phyloP scores from a whole-genome alignment of 2,888 invertebrate species.

The Eilema griseolum region DNA sequence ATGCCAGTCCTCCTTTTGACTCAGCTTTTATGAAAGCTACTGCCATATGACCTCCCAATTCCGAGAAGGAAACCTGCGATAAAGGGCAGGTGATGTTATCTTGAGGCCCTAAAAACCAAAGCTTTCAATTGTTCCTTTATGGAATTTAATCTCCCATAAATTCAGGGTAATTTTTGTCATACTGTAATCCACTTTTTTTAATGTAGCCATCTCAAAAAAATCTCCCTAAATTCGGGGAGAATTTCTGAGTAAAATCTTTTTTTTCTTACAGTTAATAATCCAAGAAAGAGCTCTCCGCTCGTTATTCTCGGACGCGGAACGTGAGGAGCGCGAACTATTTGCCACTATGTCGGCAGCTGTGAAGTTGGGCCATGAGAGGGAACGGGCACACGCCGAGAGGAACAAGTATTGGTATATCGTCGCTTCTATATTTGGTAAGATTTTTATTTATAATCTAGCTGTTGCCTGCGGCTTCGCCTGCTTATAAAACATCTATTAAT shows the following conservation, averaged over 20 bases:
- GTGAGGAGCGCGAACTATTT: slow-evolving; percentile 92
- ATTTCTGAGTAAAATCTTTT: neutral
- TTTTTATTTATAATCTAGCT: neutral
- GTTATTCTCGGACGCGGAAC: slow-evolving; percentile 89
- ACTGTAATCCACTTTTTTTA: neutral
- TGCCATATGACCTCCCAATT: too few species aligned
- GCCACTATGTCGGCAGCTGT: slow-evolving; percentile 91
- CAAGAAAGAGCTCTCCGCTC: slow-evolving; percentile 88
- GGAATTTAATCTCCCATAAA: neutral
- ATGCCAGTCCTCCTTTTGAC: too few species aligned
- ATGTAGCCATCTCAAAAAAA: neutral
- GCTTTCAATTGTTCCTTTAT: too few species aligned
- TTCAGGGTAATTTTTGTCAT: too few species aligned
- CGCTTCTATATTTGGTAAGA: slow-evolving; percentile 88
- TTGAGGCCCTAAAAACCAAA: too few species aligned
- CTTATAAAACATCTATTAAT: too few species aligned
- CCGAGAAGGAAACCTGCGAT: too few species aligned
- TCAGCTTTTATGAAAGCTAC: too few species aligned
- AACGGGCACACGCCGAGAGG: slow-evolving; percentile 92
- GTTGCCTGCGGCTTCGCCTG: too few species aligned
- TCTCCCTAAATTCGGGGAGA: neutral
- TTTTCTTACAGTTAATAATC: slow-evolving; percentile 79
- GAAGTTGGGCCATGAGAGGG: slow-evolving; percentile 93
- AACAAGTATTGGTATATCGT: slow-evolving; percentile 95
- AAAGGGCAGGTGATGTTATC: too few species aligned